Conservation (phyloP, 2,797 vertebrate genomes). For the Aldrovandia affinis region DNA sequence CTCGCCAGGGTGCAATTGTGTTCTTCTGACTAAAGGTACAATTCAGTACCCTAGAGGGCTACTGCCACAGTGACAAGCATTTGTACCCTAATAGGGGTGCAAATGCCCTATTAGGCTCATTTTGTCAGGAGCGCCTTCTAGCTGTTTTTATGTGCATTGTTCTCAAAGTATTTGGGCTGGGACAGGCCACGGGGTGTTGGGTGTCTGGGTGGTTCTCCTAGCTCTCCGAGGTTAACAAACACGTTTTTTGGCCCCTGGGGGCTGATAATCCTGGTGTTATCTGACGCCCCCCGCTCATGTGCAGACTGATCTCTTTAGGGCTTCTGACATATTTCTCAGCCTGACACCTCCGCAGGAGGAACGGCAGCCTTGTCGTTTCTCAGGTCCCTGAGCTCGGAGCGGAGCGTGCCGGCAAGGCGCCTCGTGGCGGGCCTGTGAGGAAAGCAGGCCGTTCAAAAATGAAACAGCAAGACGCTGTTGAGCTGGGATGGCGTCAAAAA, state of each 20-base stretch:
- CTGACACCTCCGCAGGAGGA: background rate
- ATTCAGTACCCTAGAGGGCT: too few relatives aligned
- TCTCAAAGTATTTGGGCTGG: background rate
- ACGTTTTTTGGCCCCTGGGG: conserved; percentile 17
- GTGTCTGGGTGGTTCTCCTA: background rate
- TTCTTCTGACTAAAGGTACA: too few relatives aligned
- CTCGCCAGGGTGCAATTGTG: too few relatives aligned
- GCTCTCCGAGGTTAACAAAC: background rate
- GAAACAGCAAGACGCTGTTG: background rate
- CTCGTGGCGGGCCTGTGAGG: background rate
- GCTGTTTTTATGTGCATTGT: background rate
- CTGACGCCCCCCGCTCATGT: background rate
- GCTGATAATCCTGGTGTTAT: background rate
- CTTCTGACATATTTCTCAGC: conserved; percentile 15
- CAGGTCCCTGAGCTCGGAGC: background rate
- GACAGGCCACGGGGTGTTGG: background rate
- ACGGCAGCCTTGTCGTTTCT: background rate
- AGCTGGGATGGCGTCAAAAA: background rate
- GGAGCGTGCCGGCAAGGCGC: background rate
- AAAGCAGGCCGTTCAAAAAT: background rate
- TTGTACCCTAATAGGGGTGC: too few relatives aligned
- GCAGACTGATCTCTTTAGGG: background rate
- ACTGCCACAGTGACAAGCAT: too few relatives aligned
- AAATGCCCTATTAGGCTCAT: too few relatives aligned
- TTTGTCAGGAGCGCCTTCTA: background rate